These are phyloP conservation scores for Arenaria interpres DNA, from an alignment of 2,113 vertebrate species.

Conservation along the genomic window DNA sequence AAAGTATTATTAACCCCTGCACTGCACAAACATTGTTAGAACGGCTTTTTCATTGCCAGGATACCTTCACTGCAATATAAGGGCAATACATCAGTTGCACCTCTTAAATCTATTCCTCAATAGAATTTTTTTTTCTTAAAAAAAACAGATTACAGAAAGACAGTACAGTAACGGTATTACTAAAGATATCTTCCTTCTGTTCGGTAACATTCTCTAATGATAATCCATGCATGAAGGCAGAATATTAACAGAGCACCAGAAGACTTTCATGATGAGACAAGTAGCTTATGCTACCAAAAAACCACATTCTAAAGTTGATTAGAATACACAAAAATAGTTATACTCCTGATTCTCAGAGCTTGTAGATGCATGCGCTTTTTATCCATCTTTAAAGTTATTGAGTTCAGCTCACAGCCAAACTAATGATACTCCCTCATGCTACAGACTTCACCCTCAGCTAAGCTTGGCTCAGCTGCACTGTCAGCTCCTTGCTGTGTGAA, in stretches of 20 bases:
- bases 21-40: neutral
- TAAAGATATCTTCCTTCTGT: neutral
- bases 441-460: neutral
- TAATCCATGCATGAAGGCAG: neutral
- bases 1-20: neutral
- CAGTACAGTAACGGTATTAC: neutral
- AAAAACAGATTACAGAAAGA: neutral
- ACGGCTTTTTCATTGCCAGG: neutral
- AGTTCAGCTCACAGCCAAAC: neutral
- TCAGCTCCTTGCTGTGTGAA: neutral
- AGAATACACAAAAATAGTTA: neutral
- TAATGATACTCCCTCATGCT: neutral
- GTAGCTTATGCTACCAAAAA: neutral
- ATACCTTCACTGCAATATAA: neutral
- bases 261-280: neutral
- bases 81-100: neutral
- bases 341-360: neutral
- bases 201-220: neutral
- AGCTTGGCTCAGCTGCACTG: neutral
- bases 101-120: neutral
- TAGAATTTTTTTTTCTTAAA: no score
- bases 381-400: neutral
- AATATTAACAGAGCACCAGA: neutral
- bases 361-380: neutral
- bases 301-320: neutral